Evolutionary conservation across 2,797 vertebrate genomes (phyloP), one percentile per base, ranked within the genome.

Genomic region (Dromococcyx pavoninus): DNA sequence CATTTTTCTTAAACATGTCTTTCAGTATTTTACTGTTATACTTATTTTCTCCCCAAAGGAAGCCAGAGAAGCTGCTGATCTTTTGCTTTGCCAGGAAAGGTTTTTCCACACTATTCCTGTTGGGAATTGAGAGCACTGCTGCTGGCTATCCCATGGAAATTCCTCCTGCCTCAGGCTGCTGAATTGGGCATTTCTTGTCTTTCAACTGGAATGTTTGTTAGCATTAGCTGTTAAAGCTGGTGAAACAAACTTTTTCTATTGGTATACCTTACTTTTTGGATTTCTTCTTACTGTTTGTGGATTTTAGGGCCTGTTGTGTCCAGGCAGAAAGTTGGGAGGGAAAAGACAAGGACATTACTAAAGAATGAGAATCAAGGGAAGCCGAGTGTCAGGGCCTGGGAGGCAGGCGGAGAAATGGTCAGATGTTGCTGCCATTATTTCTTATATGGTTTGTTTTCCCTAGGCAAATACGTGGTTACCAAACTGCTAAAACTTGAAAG

Each of bases 21-120:
- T 80, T 81, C 2, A 2, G 1, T 54, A 58, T 7, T 0, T 3
- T 64, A 6, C 27, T 64, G 13, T 53, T 50, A 13, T 1, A 16
- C 11, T 18, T 53, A 0, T 70, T 87, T 87, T 89, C 44, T 91
- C 17, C 35, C 16, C 11, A 5, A 37, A 57, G 76, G 48, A 54
- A 91, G 53, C 7, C 17, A 6, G 41, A 82, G 60, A 62, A 89
- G 33, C 54, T 74, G 37, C 53, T 54, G 54, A 33, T 1, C 21
- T 54, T 88, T 48, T 4, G 27, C 27, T 71, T 75, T 64, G 75
- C 58, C 44, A 19, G 44, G 30, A 32, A 4, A 19, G 28, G 25
- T 18, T 73, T 67, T 75, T 56, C 13, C 37, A 71, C 18, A 2
- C 22, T 6, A 33, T 53, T 39, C 9, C n/a, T 60, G 1, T 3